Percentiles rank a stretch among this genome's conserved stretches.
phyloP scores from a whole-genome alignment of 53 echinoderm and acorn worm species.

The Astropecten irregularis region DNA sequence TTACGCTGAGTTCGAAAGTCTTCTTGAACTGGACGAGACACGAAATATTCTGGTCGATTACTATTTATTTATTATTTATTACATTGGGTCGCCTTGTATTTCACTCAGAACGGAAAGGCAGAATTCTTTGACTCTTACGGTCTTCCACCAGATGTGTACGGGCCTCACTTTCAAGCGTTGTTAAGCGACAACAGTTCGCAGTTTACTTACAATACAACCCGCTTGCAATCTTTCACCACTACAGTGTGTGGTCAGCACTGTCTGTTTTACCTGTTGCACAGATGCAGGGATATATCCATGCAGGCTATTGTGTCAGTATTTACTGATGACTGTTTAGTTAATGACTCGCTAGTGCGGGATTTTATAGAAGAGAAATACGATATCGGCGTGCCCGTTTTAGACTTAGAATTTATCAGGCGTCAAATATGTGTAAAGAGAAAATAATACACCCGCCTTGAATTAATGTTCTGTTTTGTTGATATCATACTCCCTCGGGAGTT shows the following conservation, averaged over 20 bases:
- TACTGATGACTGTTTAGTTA: neutral
- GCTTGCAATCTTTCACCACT: slow-evolving; percentile 6
- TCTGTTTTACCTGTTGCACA: slow-evolving; percentile 1
- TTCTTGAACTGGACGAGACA: slow-evolving; percentile 44
- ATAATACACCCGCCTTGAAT: neutral
- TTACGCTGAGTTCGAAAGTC: slow-evolving; percentile 16
- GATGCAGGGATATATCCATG: neutral
- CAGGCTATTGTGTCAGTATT: neutral
- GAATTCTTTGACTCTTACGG: slow-evolving; percentile 45
- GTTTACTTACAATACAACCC: neutral
- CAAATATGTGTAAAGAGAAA: neutral
- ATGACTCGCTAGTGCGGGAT: slow-evolving; percentile 11
- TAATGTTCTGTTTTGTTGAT: neutral
- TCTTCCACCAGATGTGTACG: neutral
- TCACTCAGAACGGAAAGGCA: neutral
- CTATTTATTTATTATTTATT: neutral
- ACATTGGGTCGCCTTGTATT: slow-evolving; percentile 23
- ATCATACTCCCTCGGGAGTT: neutral
- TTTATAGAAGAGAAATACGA: slow-evolving; percentile 6
- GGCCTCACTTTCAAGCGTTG: neutral
- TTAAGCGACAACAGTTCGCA: neutral
- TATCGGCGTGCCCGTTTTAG: neutral
- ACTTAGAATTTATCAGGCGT: neutral
- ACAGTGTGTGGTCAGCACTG: slow-evolving; percentile 37
- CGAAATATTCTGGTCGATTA: slow-evolving; percentile 25